Percentiles rank a stretch among this genome's conserved stretches.
These are phyloP conservation scores for Clamator glandarius DNA, from an alignment of 2,797 vertebrate genomes.

Conservation along the genomic window DNA sequence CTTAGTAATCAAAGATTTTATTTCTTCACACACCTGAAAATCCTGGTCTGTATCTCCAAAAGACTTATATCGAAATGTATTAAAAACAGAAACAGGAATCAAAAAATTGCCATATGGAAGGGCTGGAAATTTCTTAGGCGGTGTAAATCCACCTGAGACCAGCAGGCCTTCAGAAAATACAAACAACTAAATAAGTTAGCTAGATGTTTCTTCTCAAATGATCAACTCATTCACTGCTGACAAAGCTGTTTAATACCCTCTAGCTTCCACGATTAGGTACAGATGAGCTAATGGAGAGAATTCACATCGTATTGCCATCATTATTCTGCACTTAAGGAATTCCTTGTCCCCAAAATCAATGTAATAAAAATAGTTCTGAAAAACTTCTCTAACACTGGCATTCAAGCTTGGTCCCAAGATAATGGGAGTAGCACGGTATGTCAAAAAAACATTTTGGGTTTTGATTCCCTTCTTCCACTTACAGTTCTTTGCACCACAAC, in stretches of 20 bases:
- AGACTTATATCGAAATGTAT: neutral
- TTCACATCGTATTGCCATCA: neutral
- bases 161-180: neutral
- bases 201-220: neutral
- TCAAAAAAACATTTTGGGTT: neutral
- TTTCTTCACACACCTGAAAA: neutral
- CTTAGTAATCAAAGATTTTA: neutral
- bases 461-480: neutral
- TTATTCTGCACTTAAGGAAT: neutral
- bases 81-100: neutral
- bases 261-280: neutral
- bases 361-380: neutral
- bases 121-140: neutral
- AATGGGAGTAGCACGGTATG: neutral
- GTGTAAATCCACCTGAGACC: neutral
- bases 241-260: neutral
- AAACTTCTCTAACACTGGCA: neutral
- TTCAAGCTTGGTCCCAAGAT: neutral
- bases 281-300: neutral
- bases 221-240: neutral
- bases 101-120: neutral
- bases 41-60: neutral
- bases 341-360: neutral
- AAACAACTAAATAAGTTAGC: neutral
- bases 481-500: neutral